phyloP scores from a whole-genome alignment of 2,888 invertebrate genomes.

The Phragmatobia fuliginosa region DNA sequence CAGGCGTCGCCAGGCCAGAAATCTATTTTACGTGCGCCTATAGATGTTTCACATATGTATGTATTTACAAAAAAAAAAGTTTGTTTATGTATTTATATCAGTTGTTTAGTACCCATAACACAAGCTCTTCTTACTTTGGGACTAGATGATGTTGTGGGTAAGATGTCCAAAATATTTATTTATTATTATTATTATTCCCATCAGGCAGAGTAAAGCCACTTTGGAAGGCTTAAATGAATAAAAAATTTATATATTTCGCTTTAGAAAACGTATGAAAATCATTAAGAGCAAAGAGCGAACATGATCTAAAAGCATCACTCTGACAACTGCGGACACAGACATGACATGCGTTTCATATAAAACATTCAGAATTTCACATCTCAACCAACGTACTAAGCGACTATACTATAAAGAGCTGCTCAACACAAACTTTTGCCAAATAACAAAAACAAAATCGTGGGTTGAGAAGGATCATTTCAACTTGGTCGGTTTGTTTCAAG shows the following conservation, averaged over 20 bases:
- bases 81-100: too few relatives aligned
- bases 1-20: too few relatives aligned
- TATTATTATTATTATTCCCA: too few relatives aligned
- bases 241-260: neutral
- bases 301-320: slow-evolving; percentile 66
- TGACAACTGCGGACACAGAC: slow-evolving; percentile 71
- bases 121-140: too few relatives aligned
- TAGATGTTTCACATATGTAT: too few relatives aligned
- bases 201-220: too few relatives aligned
- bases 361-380: slow-evolving; percentile 74
- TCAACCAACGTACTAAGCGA: slow-evolving; percentile 68
- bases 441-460: slow-evolving; percentile 40
- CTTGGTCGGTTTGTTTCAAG: slow-evolving; percentile 65
- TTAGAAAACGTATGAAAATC: neutral
- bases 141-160: too few relatives aligned
- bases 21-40: too few relatives aligned
- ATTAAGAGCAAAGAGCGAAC: slow-evolving; percentile 31
- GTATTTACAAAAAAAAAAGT: too few relatives aligned
- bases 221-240: too few relatives aligned
- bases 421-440: slow-evolving; percentile 43
- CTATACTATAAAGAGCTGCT: slow-evolving; percentile 61
- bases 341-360: slow-evolving; percentile 67
- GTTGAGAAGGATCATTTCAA: slow-evolving; percentile 55
- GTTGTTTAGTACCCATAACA: too few relatives aligned
- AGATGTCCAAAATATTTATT: too few relatives aligned